These are phyloP conservation scores for Aradus depressus DNA, from an alignment of 2,888 invertebrate species.

Conservation along the genomic window DNA sequence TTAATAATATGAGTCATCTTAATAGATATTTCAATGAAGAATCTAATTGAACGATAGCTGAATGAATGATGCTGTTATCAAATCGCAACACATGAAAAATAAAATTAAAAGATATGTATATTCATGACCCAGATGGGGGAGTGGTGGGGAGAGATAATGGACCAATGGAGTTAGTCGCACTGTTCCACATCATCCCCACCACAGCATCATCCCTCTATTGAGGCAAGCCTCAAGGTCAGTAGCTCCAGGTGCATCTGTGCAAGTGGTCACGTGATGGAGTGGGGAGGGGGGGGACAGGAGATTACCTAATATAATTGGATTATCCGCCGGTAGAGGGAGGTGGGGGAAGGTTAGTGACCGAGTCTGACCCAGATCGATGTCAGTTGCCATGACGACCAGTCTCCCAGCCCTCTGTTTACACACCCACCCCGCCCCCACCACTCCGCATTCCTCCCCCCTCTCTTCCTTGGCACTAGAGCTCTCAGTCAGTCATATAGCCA, in stretches of 20 bases:
- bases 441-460: constrained; percentile 9
- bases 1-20: no score
- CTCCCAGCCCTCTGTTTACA: no score
- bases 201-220: no score
- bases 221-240: no score
- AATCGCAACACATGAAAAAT: background rate
- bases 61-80: background rate
- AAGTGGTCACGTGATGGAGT: background rate
- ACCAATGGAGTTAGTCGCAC: background rate
- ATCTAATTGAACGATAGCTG: background rate
- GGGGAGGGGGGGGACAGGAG: background rate
- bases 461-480: background rate
- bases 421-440: constrained; percentile 3
- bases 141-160: background rate
- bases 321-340: background rate
- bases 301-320: background rate
- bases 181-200: background rate
- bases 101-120: background rate
- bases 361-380: constrained; percentile 23
- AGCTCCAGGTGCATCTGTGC: no score
- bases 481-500: no score
- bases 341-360: constrained; percentile 23
- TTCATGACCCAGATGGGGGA: background rate
- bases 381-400: constrained; percentile 13
- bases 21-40: no score